Evolutionary conservation across 2,888 invertebrate genomes (phyloP), one percentile per base, ranked within the genome.

Genomic region (Sesia bembeciformis): DNA sequence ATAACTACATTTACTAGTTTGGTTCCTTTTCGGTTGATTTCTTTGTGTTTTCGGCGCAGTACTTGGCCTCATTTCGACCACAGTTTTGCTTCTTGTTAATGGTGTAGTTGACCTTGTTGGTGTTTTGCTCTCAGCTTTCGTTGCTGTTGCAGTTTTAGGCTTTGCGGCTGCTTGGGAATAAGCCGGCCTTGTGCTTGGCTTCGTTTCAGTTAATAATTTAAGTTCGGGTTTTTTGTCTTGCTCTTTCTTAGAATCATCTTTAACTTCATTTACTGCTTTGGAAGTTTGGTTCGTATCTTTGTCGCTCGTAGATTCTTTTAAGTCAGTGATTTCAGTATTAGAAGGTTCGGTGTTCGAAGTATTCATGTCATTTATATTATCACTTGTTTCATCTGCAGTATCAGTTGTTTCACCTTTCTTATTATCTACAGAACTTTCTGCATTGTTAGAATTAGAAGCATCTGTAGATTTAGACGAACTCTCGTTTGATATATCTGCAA

Each of bases 161-260:
- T 90, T 90, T 40, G 90, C 89, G 41, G 90, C 90, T 39, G 90
- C 90, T 74, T 90, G 90, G 0, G 90, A 90, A 64, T 90, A 90
- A 39, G 90, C 90, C 3, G 90, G 84, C 61, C 79, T 77, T 5
- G 72, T 53, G 6, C 58, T 67, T 3, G 57, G 56, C 71, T 76
- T 83, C 3, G 54, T 51, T 43, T 83, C 81, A 42, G 56, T 38
- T 23, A 2, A 23, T 23, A 23, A 23, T 58, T 76, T 80, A 61
- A 72, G 66, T 5, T 53, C 54, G 40, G 42, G 49, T 23, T 23
- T 23, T 49, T 59, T 55, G 38, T 51, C 55, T 41, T 8, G 40
- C 1, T 6, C 39, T 40, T 49, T 43, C 51, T 58, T 56, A 3
- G 6, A 3, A 23, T 58, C 54, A 23, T 53, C 40, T 40, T 43